Base-by-base conservation (phyloP, 2,113 vertebrate genomes). In the Antechinus flavipes region DNA sequence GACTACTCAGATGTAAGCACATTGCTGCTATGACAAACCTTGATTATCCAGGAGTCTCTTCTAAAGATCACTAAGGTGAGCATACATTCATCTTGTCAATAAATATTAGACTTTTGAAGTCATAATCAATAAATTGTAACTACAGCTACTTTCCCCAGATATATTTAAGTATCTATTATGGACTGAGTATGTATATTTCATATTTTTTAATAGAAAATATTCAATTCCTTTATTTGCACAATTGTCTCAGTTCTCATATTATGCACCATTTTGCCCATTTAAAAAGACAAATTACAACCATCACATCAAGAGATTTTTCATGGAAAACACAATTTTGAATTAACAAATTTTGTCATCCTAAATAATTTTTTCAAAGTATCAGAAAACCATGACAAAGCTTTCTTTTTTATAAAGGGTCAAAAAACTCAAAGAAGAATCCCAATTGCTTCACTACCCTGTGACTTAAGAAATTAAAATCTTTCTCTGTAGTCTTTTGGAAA, bases 81-180 rank as follows among this genome's bases (percentile, higher is more conserved):
- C 26, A 8, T 0, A 8, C n/a, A 27, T 90, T 46, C 93, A 47
- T 53, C 1, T 95, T 52, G 97, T 90, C 90, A 90, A 16, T 5
- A 95, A 94, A 56, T 0, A 50, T 93, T 24, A 61, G 46, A 11
- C 53, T 49, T 92, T 76, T 90, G 46, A 50, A 76, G 54, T 5
- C 90, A 91, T 93, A 95, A 95, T 50, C 94, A 54, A 52, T 52
- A 96, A 93, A 27, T 58, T 95, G 91, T 93, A 91, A 92, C 94
- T 89, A 96, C 94, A 95, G 93, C 94, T 93, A 95, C 76, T 96
- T 95, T 94, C 94, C 93, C 94, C 94, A 95, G 6, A 22, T 84
- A 47, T 54, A 52, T 90, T 56, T 96, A 35, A 35, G 50, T 22
- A 24, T 47, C 76, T n/a, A 89, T 47, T 3, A 92, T 0, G n/a